A percentile compares a stretch with the other conserved stretches of the same genome.
These are phyloP conservation scores for Noctilio leporinus DNA, from an alignment of 2,113 vertebrate genomes.

Conservation along the genomic window DNA sequence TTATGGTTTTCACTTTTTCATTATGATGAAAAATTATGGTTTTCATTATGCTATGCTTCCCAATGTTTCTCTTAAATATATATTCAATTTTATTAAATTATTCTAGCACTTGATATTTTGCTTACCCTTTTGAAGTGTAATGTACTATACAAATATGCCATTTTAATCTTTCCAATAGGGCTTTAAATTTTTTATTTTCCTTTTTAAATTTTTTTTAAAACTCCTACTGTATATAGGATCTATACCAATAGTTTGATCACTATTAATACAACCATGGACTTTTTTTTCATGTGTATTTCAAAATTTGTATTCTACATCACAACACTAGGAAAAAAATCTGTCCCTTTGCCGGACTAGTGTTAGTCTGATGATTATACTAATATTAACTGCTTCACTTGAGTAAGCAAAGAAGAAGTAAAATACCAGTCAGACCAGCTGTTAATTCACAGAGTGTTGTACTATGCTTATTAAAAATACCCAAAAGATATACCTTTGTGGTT, in stretches of 20 bases:
- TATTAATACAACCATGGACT: slow-evolving; percentile 62
- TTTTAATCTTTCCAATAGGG: background rate
- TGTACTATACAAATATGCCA: background rate
- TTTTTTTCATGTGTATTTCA: slow-evolving; percentile 29
- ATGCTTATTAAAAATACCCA: slow-evolving; percentile 90
- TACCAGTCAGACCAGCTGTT: slow-evolving; percentile 87
- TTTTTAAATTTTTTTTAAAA: background rate
- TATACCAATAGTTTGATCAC: slow-evolving; percentile 52
- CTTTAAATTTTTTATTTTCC: background rate
- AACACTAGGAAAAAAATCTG: slow-evolving; percentile 71
- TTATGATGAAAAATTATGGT: background rate
- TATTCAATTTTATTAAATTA: background rate
- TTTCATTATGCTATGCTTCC: background rate
- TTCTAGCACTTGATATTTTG: background rate
- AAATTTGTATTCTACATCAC: slow-evolving; percentile 75
- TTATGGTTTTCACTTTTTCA: background rate
- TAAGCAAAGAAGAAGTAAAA: slow-evolving; percentile 86
- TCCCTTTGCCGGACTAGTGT: slow-evolving; percentile 81
- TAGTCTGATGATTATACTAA: slow-evolving; percentile 87
- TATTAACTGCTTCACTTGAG: slow-evolving; percentile 88
- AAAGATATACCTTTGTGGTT: slow-evolving; percentile 89
- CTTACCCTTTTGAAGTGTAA: background rate
- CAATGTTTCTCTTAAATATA: background rate
- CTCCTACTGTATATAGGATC: slow-evolving; percentile 41
- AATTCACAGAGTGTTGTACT: slow-evolving; percentile 83